Percentiles rank a stretch among this genome's conserved stretches.
These are phyloP conservation scores for Polyploca ridens DNA, from an alignment of 2,888 invertebrate genomes.

Conservation along the genomic window DNA sequence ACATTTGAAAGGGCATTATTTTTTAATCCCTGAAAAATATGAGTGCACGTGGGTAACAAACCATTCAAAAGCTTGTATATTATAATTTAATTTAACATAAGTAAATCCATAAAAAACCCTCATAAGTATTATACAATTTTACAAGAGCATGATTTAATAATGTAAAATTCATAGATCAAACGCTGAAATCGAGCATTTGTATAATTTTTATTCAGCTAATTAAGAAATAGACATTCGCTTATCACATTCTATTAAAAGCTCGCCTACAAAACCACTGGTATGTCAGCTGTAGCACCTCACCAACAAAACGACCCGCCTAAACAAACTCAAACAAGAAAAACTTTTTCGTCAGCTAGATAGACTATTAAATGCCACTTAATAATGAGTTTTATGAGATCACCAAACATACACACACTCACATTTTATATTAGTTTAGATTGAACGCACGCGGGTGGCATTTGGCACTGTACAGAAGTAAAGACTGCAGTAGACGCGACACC, in stretches of 20 bases:
- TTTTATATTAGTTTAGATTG: conserved; percentile 53
- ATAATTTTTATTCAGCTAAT: neutral
- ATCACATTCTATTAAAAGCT: neutral
- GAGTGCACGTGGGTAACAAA: too few species aligned
- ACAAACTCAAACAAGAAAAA: neutral
- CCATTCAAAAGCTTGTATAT: too few species aligned
- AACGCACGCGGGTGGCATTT: conserved; percentile 41
- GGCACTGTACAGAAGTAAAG: conserved; percentile 26
- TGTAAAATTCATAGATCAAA: neutral
- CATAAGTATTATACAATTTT: too few species aligned
- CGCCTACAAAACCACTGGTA: neutral
- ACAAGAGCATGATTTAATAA: neutral
- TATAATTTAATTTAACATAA: neutral
- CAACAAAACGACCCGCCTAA: neutral
- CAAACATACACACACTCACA: conserved; percentile 42
- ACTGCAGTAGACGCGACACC: conserved; percentile 41
- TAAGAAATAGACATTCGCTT: neutral
- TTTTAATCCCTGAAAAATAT: too few species aligned
- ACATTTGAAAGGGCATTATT: too few species aligned
- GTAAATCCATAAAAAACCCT: neutral
- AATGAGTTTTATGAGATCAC: conserved; percentile 46
- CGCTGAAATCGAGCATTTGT: neutral
- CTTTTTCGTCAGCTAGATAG: conserved; percentile 4
- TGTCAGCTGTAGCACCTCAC: neutral
- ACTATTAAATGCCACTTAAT: conserved; percentile 22